A percentile compares a stretch with the other conserved stretches of the same genome.
Conservation (phyloP, 2,113 vertebrate genomes). For the Gulo gulo region DNA sequence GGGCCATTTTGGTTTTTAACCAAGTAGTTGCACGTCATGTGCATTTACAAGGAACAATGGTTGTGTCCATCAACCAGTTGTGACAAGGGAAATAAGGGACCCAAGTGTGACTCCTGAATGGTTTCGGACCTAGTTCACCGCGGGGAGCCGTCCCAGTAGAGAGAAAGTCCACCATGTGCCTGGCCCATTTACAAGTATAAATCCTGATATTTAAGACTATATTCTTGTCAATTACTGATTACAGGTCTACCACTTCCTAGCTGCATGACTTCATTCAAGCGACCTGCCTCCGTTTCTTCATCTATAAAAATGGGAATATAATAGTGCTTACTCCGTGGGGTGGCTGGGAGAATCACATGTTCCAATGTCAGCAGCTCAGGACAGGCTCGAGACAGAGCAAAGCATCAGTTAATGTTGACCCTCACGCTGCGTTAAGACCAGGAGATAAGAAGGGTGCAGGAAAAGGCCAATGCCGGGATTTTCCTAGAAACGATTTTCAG, state of each 20-base stretch:
- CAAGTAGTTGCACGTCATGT: not conserved
- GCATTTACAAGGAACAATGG: not conserved
- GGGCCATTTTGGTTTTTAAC: not conserved
- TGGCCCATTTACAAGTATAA: accelerated
- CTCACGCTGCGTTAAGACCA: accelerated
- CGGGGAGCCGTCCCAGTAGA: accelerated
- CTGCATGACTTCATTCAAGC: not conserved
- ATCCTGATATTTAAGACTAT: not conserved
- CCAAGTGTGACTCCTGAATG: accelerated
- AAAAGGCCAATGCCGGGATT: accelerated
- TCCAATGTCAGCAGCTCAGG: not conserved
- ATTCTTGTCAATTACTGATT: not conserved
- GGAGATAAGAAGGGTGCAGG: accelerated
- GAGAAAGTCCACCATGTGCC: accelerated
- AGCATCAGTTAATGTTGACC: accelerated
- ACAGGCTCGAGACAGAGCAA: not conserved
- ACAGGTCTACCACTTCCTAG: not conserved
- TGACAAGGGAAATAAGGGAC: not conserved
- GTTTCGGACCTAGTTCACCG: not conserved
- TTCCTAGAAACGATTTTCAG: not conserved
- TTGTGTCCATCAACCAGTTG: not conserved
- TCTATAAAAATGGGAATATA: not conserved
- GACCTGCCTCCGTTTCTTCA: not conserved
- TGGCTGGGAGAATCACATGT: no score
- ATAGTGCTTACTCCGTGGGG: no score